phyloP scores from a whole-genome alignment of 2,113 vertebrate species.

The Puma concolor region DNA sequence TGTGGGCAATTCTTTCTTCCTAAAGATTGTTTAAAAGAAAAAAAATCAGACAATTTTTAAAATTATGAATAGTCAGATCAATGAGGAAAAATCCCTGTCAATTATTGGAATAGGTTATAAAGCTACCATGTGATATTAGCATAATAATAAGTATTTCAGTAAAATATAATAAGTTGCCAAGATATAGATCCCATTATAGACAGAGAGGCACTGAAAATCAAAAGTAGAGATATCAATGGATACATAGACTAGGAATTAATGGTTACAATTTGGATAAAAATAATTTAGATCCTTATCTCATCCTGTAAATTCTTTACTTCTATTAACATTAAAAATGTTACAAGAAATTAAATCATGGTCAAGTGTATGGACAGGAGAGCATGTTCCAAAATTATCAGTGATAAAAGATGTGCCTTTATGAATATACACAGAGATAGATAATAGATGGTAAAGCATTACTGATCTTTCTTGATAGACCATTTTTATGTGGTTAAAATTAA shows the following conservation, averaged over 20 bases:
- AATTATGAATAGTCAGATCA: neutral
- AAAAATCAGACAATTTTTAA: neutral
- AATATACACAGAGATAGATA: neutral
- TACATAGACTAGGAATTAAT: neutral
- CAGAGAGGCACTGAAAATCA: neutral
- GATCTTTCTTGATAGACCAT: neutral
- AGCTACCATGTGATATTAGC: neutral
- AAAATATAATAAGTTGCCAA: neutral
- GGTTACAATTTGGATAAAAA: neutral
- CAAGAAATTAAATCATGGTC: neutral
- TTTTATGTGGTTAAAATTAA: neutral
- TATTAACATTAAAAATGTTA: neutral
- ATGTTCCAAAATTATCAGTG: neutral
- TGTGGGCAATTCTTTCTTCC: neutral
- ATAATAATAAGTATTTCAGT: neutral
- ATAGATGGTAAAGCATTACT: neutral
- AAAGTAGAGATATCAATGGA: neutral
- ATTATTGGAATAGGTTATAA: neutral
- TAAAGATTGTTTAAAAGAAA: neutral
- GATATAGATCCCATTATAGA: neutral
- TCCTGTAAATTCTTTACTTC: neutral
- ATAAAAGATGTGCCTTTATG: neutral
- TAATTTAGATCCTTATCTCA: neutral
- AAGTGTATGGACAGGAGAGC: neutral
- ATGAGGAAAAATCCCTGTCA: neutral